Conservation (phyloP, 2,888 invertebrate species). For the Copidosoma aretas region DNA sequence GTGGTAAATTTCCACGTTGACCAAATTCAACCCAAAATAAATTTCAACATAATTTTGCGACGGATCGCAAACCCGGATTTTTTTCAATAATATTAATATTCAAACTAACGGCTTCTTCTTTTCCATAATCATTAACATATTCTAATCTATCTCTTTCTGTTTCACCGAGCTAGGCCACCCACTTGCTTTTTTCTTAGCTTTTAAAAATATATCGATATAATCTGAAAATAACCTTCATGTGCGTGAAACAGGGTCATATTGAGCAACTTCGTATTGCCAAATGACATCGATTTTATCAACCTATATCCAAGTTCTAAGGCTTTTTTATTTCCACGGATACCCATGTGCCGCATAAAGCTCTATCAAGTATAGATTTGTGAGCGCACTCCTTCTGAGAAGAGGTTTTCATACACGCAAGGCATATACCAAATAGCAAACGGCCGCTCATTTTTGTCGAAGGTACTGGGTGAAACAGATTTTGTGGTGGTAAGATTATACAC, state of each 20-base stretch:
- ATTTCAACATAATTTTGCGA: background rate
- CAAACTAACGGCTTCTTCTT: too few relatives aligned
- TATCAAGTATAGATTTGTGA: constrained; percentile 46
- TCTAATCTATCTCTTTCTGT: background rate
- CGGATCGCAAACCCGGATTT: background rate
- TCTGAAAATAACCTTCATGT: constrained; percentile 45
- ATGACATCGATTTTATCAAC: constrained; percentile 38
- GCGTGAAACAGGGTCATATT: constrained; percentile 41
- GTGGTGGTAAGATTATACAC: constrained; percentile 38
- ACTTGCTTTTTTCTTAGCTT: constrained; percentile 29
- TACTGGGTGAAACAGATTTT: constrained; percentile 50
- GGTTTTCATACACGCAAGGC: constrained; percentile 43
- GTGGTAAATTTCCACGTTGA: background rate
- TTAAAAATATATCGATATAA: constrained; percentile 52
- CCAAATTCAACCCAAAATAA: constrained; percentile 3
- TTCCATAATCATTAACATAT: too few relatives aligned
- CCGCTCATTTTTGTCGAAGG: constrained; percentile 48
- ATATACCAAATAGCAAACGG: constrained; percentile 55
- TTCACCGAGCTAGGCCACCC: background rate
- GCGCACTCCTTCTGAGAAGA: constrained; percentile 44
- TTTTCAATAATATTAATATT: background rate
- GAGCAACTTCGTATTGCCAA: constrained; percentile 51
- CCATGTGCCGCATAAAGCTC: constrained; percentile 52
- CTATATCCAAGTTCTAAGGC: constrained; percentile 39
- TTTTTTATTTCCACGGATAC: constrained; percentile 54